Evolutionary conservation across 2,888 invertebrate genomes (phyloP).

Genomic region (Melolontha melolontha): DNA sequence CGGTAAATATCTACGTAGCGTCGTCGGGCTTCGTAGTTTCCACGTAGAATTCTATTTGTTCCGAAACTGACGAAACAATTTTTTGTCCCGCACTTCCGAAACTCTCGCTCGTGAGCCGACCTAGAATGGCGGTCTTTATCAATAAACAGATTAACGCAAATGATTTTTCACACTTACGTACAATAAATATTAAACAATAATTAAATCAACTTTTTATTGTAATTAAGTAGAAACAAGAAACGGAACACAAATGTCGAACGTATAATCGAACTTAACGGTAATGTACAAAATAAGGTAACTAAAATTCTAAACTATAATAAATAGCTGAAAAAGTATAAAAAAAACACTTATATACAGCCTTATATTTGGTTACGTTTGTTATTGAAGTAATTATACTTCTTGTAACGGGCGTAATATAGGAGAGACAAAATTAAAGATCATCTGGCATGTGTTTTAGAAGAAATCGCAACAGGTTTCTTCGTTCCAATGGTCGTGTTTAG

Average conservation of each 20-base stretch:
- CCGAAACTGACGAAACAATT: too few relatives aligned
- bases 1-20: too few relatives aligned
- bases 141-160: too few relatives aligned
- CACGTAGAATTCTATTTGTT: too few relatives aligned
- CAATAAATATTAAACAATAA: slow-evolving; percentile 11
- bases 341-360: slow-evolving; percentile 44
- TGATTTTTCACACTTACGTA: too few relatives aligned
- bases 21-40: too few relatives aligned
- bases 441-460: slow-evolving; percentile 44
- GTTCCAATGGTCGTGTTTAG: slow-evolving; percentile 73
- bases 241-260: slow-evolving; percentile 12
- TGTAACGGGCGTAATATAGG: slow-evolving; percentile 49
- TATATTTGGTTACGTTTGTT: slow-evolving; percentile 40
- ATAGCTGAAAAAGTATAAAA: slow-evolving; percentile 42
- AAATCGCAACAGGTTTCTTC: slow-evolving; percentile 28
- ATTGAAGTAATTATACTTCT: slow-evolving; percentile 46
- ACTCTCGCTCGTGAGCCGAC: too few relatives aligned
- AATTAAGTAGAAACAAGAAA: slow-evolving; percentile 38
- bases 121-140: too few relatives aligned
- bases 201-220: slow-evolving; percentile 31
- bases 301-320: slow-evolving; percentile 38
- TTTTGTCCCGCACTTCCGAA: too few relatives aligned
- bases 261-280: slow-evolving; percentile 12
- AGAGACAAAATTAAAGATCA: slow-evolving; percentile 53
- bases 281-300: slow-evolving; percentile 42